Percentiles rank a stretch among this genome's conserved stretches.
phyloP scores from a whole-genome alignment of 2,113 vertebrate species.

The Electrona antarctica region DNA sequence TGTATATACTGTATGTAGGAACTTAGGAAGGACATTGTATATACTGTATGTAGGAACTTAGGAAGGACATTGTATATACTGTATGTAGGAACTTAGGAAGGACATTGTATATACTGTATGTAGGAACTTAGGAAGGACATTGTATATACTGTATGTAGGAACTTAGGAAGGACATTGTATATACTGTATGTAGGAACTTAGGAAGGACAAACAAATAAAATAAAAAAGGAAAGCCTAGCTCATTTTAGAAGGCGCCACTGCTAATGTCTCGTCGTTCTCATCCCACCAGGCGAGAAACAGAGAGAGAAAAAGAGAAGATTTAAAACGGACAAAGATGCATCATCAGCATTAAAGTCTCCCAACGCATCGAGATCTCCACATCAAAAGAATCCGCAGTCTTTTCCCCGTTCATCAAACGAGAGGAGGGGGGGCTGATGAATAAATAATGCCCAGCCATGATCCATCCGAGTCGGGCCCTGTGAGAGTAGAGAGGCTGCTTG shows the following conservation, averaged over 20 bases:
- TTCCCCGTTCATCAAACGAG: neutral
- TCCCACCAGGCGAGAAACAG: neutral
- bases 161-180: no score
- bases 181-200: no score
- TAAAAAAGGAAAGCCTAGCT: neutral
- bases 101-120: no score
- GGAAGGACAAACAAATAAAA: no score
- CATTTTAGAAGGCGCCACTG: neutral
- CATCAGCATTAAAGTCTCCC: neutral
- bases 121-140: no score
- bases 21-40: no score
- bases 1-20: no score
- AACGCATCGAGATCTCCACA: slow-evolving; percentile 17
- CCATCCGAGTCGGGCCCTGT: neutral
- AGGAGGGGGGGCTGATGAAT: neutral
- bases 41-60: no score
- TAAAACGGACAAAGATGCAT: slow-evolving; percentile 12
- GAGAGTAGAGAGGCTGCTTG: neutral
- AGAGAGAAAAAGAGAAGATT: neutral
- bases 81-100: no score
- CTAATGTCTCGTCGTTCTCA: slow-evolving; percentile 3
- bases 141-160: no score
- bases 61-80: no score
- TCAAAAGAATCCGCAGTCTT: slow-evolving; percentile 10
- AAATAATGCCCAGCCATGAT: neutral